Percentiles rank a stretch among this genome's conserved stretches.
Evolutionary conservation across 1,140 invertebrate genomes (phyloP).

Genomic region (Centruroides sculpturatus): DNA sequence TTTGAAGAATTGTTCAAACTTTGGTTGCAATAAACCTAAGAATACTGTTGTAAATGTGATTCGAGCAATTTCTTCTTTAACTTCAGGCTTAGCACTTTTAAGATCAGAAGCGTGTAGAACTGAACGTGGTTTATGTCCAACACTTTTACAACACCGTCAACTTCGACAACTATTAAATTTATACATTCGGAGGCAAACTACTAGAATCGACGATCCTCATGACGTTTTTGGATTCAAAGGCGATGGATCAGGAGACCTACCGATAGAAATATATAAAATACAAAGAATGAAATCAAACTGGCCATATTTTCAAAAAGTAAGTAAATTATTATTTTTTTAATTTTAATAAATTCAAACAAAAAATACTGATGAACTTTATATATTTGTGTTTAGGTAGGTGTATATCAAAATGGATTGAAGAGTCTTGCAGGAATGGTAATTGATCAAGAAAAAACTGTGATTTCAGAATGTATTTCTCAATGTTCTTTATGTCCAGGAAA

Average conservation of each 20-base stretch:
- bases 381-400: conserved; percentile 22
- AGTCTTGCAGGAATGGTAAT: conserved; percentile 25
- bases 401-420: conserved; percentile 26
- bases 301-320: too few species aligned
- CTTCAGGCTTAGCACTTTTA: conserved; percentile 22
- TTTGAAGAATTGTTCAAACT: too few species aligned
- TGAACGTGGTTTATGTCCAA: conserved; percentile 23
- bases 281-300: too few species aligned
- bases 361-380: too few species aligned
- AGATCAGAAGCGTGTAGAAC: conserved; percentile 22
- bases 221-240: conserved; percentile 27
- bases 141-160: conserved; percentile 22
- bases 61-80: conserved; percentile 26
- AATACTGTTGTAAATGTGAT: conserved; percentile 29
- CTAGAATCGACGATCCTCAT: conserved; percentile 21
- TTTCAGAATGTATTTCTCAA: conserved; percentile 16
- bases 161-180: conserved; percentile 24
- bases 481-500: conserved; percentile 5
- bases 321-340: too few species aligned
- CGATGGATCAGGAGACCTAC: conserved; percentile 28
- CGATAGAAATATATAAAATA: conserved; percentile 24
- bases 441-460: conserved; percentile 20
- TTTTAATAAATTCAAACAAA: too few species aligned
- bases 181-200: conserved; percentile 22
- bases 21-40: too few species aligned